Percentiles rank a stretch among this genome's conserved stretches.
phyloP scores from a whole-genome alignment of 2,888 invertebrate species.

The Sphaerophoria rueppellii region DNA sequence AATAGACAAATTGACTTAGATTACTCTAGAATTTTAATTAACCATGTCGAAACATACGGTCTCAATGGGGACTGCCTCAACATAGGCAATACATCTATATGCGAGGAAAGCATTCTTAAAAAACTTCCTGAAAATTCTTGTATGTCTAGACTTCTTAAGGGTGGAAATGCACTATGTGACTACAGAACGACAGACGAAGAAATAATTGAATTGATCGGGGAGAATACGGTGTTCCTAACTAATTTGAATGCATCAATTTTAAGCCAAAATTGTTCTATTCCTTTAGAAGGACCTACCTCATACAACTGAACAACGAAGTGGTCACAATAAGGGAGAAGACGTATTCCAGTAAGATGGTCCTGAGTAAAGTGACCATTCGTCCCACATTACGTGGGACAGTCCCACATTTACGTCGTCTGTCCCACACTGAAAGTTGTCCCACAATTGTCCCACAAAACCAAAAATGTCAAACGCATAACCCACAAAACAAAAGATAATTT shows the following conservation, averaged over 20 bases:
- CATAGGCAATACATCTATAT: constrained; percentile 24
- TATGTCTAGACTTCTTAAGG: constrained; percentile 24
- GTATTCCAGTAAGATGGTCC: constrained; percentile 1
- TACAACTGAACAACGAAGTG: too few species aligned
- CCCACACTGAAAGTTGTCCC: too few species aligned
- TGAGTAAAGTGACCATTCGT: too few species aligned
- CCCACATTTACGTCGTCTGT: too few species aligned
- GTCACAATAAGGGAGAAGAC: constrained; percentile 11
- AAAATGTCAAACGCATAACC: too few species aligned
- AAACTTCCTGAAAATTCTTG: constrained; percentile 35
- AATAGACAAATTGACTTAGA: constrained; percentile 27
- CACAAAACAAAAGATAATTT: too few species aligned
- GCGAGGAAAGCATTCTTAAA: constrained; percentile 13
- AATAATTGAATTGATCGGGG: constrained; percentile 6
- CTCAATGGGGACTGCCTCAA: constrained; percentile 5
- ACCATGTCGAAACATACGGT: constrained; percentile 13
- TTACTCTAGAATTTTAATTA: neutral
- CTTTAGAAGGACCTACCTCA: constrained; percentile 39
- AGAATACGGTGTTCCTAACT: constrained; percentile 26
- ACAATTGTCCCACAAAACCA: too few species aligned
- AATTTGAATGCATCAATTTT: constrained; percentile 27
- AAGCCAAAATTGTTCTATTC: constrained; percentile 44
- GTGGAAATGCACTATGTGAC: constrained; percentile 23
- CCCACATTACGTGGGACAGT: too few species aligned
- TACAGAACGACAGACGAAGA: constrained; percentile 10